A percentile compares a stretch with the other conserved stretches of the same genome.
These are phyloP conservation scores for Halictus ligatus DNA, from an alignment of 2,888 invertebrate genomes.

Conservation along the genomic window DNA sequence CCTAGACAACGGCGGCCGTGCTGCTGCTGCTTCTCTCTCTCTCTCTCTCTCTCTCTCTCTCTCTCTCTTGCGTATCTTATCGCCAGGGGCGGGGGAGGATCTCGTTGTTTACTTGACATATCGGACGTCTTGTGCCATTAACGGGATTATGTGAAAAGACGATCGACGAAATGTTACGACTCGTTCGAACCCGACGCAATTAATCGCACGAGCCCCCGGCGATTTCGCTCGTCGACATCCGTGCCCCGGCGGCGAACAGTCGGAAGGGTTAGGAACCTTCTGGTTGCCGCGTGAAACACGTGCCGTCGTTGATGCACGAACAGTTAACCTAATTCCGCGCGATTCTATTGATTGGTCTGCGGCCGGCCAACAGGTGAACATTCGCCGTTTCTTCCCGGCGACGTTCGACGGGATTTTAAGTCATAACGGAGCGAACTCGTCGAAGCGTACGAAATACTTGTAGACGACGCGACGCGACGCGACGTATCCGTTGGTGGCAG, in stretches of 20 bases:
- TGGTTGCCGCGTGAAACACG: slow-evolving; percentile 34
- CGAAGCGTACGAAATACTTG: neutral
- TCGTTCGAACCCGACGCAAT: neutral
- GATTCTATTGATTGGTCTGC: slow-evolving; percentile 4
- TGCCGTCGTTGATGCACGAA: slow-evolving; percentile 18
- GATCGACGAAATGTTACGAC: slow-evolving; percentile 25
- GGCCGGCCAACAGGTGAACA: neutral
- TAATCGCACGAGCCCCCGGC: neutral
- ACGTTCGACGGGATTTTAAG: neutral
- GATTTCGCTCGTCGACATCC: too few species aligned
- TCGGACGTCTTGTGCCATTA: slow-evolving; percentile 37
- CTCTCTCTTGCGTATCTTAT: slow-evolving; percentile 34
- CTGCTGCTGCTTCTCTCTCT: neutral
- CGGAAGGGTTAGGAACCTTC: neutral
- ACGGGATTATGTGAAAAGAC: slow-evolving; percentile 17
- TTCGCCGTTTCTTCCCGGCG: neutral
- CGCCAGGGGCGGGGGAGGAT: slow-evolving; percentile 17
- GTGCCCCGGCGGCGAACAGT: neutral
- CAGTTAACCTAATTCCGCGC: neutral
- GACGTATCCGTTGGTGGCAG: neutral
- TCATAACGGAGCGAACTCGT: neutral
- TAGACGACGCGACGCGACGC: neutral
- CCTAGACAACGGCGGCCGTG: neutral
- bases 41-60: neutral
- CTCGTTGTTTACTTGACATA: slow-evolving; percentile 53